Conservation (phyloP, 2,888 invertebrate species). For the Orgyia antiqua region DNA sequence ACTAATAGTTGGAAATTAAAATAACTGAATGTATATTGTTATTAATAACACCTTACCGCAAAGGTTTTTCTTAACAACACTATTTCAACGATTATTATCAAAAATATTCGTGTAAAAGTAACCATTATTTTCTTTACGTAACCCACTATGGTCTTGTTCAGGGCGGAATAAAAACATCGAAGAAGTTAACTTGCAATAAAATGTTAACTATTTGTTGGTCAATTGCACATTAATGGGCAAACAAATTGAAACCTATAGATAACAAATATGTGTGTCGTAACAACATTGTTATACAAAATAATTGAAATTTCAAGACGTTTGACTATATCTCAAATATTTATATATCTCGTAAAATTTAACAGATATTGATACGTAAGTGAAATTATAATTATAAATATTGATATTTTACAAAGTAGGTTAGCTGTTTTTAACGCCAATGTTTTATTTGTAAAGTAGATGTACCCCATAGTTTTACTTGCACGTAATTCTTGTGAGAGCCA, state of each 20-base stretch:
- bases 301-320: not conserved
- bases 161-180: slow-evolving; percentile 30
- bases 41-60: slow-evolving; percentile 52
- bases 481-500: no score
- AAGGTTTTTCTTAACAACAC: slow-evolving; percentile 32
- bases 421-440: no score
- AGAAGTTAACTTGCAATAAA: slow-evolving; percentile 38
- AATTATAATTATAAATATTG: not conserved
- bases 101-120: slow-evolving; percentile 40
- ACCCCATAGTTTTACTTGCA: no score
- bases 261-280: slow-evolving; percentile 4
- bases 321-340: not conserved
- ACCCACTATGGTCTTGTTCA: no score
- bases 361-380: not conserved
- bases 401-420: no score
- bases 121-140: slow-evolving; percentile 54
- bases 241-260: slow-evolving; percentile 31
- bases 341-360: not conserved
- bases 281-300: slow-evolving; percentile 2
- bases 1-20: no score
- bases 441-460: no score
- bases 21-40: no score
- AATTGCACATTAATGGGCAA: slow-evolving; percentile 39
- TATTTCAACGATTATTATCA: slow-evolving; percentile 40
- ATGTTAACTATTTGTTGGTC: slow-evolving; percentile 37